A percentile compares a stretch with the other conserved stretches of the same genome.
phyloP scores from a whole-genome alignment of 2,797 vertebrate genomes.

The Chrosomus eos region DNA sequence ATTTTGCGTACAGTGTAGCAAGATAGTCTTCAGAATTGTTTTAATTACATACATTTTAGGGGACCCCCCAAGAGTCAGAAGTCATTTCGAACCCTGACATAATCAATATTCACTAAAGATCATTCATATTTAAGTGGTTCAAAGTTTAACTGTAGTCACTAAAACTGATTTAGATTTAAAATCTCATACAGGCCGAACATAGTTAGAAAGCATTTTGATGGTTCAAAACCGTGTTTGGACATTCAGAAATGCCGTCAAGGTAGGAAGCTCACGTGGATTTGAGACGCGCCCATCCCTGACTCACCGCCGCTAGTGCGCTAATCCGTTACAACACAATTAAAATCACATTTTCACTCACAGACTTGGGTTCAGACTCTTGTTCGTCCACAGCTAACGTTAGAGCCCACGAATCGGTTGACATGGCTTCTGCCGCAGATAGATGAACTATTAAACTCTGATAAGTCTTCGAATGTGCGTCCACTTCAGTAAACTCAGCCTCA shows the following conservation, averaged over 20 bases:
- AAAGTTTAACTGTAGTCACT: neutral
- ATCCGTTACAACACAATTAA: neutral
- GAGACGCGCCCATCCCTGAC: neutral
- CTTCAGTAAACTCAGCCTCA: too few species aligned
- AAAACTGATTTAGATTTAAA: neutral
- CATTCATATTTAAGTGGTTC: neutral
- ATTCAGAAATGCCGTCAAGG: neutral
- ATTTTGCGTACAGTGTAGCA: too few species aligned
- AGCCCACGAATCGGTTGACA: constrained; percentile 89
- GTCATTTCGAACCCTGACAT: too few species aligned
- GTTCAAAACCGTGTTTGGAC: neutral
- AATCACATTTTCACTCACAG: constrained; percentile 66
- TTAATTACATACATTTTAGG: too few species aligned
- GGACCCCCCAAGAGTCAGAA: too few species aligned
- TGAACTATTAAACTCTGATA: constrained; percentile 31
- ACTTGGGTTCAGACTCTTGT: constrained; percentile 81
- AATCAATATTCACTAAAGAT: too few species aligned
- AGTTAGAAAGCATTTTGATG: neutral
- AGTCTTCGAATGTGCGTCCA: neutral
- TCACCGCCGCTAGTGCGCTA: constrained; percentile 20
- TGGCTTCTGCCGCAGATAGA: constrained; percentile 57
- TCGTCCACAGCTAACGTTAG: constrained; percentile 83
- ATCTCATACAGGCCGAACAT: neutral
- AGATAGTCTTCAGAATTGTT: too few species aligned
- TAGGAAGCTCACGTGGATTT: neutral